Base-by-base conservation (phyloP, 2,888 invertebrate genomes). In the Pandemis cinnamomeana region DNA sequence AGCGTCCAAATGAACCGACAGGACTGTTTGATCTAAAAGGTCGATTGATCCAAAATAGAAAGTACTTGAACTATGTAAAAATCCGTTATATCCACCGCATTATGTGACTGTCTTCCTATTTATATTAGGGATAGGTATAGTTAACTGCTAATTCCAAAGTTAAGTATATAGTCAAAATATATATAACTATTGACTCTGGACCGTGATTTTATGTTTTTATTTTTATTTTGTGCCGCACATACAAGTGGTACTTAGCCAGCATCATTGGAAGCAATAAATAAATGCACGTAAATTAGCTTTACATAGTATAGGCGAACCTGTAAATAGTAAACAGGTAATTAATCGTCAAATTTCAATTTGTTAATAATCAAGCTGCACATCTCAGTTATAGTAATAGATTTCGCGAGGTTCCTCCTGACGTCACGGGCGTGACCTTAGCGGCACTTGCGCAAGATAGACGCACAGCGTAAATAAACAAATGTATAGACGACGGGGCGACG, bases 391-490 rank as follows among this genome's bases (percentile, higher is more conserved):
- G 78, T 79, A 71, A 78, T 77, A 81, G 81, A 80, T 84, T 81
- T 81, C 80, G 79, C 83, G 83, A 87, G 84, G 84, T 81, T 85
- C 77, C 75, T 72, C 44, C 79, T 87, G 87, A 87, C 89, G 88
- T 88, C 84, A 86, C 60, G 46, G 68, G 60, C 41, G 27, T 64
- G 83, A 77, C 83, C 83, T 84, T 81, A 86, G 76, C 81, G 79
- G 78, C 81, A 84, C 80, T 83, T 82, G 81, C 84, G 85, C 84
- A 84, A 82, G 80, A 76, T 78, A 74, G 74, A 71, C 75, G 78
- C 77, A 76, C 81, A 84, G 83, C 85, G 84, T 87, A 89, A 90
- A 90, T 89, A 89, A 90, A 90, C 87, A 90, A 88, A 87, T 53
- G 67, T 58, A 58, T 58, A 27, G 58, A 27, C 27, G 58, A 27